Base-by-base conservation (phyloP, 2,113 vertebrate species). In the Chionodraco myersi region DNA sequence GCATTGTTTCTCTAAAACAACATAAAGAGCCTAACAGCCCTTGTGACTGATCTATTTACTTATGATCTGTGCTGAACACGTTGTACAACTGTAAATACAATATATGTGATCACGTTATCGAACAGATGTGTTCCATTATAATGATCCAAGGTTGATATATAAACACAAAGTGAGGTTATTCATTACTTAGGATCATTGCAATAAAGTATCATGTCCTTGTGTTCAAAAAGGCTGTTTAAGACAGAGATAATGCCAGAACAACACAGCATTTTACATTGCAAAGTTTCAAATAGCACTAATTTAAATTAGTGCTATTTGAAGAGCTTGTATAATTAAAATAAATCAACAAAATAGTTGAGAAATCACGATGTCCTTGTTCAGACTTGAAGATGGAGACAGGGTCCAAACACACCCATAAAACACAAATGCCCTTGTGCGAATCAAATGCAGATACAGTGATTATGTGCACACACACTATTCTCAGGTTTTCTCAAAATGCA, bases 81-180 rank as follows among this genome's bases (percentile, higher is more conserved):
- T 41, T 47, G 56, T 56, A 12, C 36, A 23, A 63, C 34, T 63
- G 49, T 62, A 45, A 64, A 61, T 57, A 14, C 36, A 57, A 26
- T 30, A 15, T 9, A 54, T 58, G 14, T 30, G 34, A 70, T 52
- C 16, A 54, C 23, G 77, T 18, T 45, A 79, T 74, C 54, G 7
- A 63, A 36, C 80, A 85, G 56, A 66, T 83, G 70, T 66, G 26
- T 72, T 76, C 53, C 16, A 59, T 75, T 54, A 12, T 54, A 79
- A 68, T 12, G 1, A 16, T 68, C 18, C 52, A 66, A 54, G 62
- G 64, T 23, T 23, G 16, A 73, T 34, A 14, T 34, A 14, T 7
- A 18, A 3, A 0, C 52, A 59, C n/a, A 53, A 44, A 30, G 49
- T 23, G 0, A 58, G 26, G 61, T 54, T 75, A 10, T 69, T 73